These are phyloP conservation scores for Magallana gigas DNA, from an alignment of 1,140 invertebrate species.

Conservation along the genomic window DNA sequence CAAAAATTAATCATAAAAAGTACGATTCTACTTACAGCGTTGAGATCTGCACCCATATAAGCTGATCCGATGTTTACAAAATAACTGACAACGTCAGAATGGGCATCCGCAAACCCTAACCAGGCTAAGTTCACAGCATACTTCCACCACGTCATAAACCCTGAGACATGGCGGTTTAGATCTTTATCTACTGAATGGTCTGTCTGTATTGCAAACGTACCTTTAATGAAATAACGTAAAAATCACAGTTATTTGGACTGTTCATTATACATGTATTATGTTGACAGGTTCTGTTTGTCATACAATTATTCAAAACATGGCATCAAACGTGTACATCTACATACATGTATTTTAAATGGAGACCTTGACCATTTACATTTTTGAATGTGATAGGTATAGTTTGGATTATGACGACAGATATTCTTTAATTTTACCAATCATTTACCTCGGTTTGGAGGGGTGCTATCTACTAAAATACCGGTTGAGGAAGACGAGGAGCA, in stretches of 20 bases:
- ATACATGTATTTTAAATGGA: too few relatives aligned
- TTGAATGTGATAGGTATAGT: too few relatives aligned
- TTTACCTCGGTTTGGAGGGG: conserved; percentile 57
- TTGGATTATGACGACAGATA: too few relatives aligned
- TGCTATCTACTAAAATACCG: conserved; percentile 52
- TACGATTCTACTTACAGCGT: conserved; percentile 42
- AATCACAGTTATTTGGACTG: too few relatives aligned
- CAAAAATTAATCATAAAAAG: too few relatives aligned
- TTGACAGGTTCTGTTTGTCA: too few relatives aligned
- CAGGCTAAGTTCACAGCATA: conserved; percentile 55
- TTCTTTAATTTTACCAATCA: background rate
- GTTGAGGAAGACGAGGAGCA: conserved; percentile 44
- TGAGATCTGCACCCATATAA: conserved; percentile 54
- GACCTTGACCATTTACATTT: too few relatives aligned
- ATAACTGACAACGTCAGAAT: conserved; percentile 58
- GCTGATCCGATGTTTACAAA: conserved; percentile 52
- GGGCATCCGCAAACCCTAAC: conserved; percentile 63
- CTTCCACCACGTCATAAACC: conserved; percentile 54
- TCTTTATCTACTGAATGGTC: conserved; percentile 55
- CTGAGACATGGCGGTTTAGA: conserved; percentile 48
- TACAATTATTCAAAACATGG: too few relatives aligned
- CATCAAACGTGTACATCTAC: too few relatives aligned
- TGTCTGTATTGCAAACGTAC: conserved; percentile 63
- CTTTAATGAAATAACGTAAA: conserved; percentile 8
- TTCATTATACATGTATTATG: too few relatives aligned